These are phyloP conservation scores for Sympetrum striolatum DNA, from an alignment of 2,888 invertebrate genomes.

Conservation along the genomic window DNA sequence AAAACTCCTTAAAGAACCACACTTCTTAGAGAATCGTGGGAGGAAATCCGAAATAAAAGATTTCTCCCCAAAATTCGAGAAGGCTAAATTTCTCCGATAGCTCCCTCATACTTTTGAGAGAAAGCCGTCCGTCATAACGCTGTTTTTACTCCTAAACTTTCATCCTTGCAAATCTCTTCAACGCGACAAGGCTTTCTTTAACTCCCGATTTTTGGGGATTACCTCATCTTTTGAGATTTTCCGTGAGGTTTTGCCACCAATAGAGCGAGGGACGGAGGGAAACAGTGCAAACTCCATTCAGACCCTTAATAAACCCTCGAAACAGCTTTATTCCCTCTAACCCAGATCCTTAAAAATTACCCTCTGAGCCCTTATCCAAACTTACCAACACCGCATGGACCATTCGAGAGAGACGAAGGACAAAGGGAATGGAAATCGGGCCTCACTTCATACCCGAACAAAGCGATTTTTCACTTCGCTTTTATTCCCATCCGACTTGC, in stretches of 20 bases:
- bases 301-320: neutral
- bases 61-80: too few species aligned
- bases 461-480: neutral
- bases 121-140: neutral
- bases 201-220: neutral
- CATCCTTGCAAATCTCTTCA: neutral
- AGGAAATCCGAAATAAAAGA: too few species aligned
- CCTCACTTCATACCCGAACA: neutral
- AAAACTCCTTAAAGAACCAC: too few species aligned
- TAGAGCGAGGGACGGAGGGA: too few species aligned
- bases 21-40: too few species aligned
- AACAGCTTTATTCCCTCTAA: neutral
- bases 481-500: neutral
- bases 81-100: too few species aligned
- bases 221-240: too few species aligned
- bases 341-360: neutral
- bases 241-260: too few species aligned
- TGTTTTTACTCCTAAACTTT: too few species aligned
- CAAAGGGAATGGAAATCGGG: neutral
- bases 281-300: neutral
- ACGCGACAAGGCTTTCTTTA: neutral
- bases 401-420: neutral
- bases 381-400: neutral
- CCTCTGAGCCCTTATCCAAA: neutral
- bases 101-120: neutral